Evolutionary conservation across 1,140 invertebrate species (phyloP), one percentile per base, ranked within the genome.

Genomic region (Ericerus pela): DNA sequence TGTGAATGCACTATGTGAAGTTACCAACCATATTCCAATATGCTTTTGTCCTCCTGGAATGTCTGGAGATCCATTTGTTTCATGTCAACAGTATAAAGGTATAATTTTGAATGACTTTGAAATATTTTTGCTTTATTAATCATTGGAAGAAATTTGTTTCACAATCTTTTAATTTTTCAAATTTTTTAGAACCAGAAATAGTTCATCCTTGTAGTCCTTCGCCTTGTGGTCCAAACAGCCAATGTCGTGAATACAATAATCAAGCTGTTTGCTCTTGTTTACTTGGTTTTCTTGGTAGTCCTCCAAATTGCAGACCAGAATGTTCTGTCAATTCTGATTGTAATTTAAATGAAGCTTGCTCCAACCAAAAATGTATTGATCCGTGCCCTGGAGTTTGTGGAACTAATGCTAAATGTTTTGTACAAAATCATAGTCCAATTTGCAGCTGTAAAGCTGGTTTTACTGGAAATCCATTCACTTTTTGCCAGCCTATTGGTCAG

Each of bases 331-430:
- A 80, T 66, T 78, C 81, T 12, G 84, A 88, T 68, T 82, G 84
- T 70, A 69, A 76, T 51, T 66, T 72, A 22, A 76, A 76, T 58
- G 75, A 79, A 64, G 81, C 82, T 1, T 88, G 85, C 66, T 73
- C 82, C 16, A 82, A 84, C 68, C 76, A 84, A 63, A 84, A 83
- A 71, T 88, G 86, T 63, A 71, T 75, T 31, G 79, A 88, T 65
- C 84, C 85, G 11, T 89, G 86, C 60, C 74, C 76, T 6, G 82
- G 82, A 53, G 76, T 79, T 10, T 91, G 87, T 68, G 86, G 86
- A 14, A 67, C 77, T 5, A 76, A 78, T 62, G 78, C 84, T 1
- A 74, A 78, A 54, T 88, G 85, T 64, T 72, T 76, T 61, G 79
- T 82, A 2, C 68, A 76, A 2, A 78, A 78, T 61, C 77, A 79